phyloP scores from a whole-genome alignment of 2,797 vertebrate genomes.

The Hozukius guyotensis region DNA sequence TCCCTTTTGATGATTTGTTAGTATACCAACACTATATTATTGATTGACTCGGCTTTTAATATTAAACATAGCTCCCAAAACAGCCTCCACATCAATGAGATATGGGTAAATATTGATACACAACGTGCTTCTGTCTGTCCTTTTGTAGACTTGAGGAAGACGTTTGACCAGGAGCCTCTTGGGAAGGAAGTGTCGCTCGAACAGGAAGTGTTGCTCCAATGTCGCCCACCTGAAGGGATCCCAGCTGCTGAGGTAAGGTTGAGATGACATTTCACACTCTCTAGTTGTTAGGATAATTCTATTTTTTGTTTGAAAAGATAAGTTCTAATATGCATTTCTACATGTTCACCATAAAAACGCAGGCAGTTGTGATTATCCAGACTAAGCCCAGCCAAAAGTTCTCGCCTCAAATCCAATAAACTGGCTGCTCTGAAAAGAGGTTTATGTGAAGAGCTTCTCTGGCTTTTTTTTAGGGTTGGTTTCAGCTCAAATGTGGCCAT shows the following conservation, averaged over 20 bases:
- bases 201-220: slow-evolving; percentile 98
- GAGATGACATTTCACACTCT: not conserved
- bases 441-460: slow-evolving; percentile 22
- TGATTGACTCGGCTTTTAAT: slow-evolving; percentile 5
- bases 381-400: slow-evolving; percentile 24
- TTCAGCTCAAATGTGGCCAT: slow-evolving; percentile 27
- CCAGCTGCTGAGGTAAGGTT: slow-evolving; percentile 92
- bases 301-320: not conserved
- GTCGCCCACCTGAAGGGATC: slow-evolving; percentile 97
- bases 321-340: not conserved
- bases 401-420: slow-evolving; percentile 49
- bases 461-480: slow-evolving; percentile 9
- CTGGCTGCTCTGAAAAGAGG: slow-evolving; percentile 35
- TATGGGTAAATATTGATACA: slow-evolving; percentile 1
- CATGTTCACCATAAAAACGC: not conserved
- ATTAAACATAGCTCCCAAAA: not conserved
- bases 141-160: slow-evolving; percentile 92
- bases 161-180: slow-evolving; percentile 97
- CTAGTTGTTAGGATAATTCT: not conserved
- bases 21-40: not conserved
- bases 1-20: slow-evolving; percentile 8
- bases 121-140: slow-evolving; percentile 23
- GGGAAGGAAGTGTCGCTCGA: slow-evolving; percentile 97
- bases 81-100: not conserved
- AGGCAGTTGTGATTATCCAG: not conserved